These are phyloP conservation scores for Pterocles orientalis DNA, from an alignment of 2,113 vertebrate species.

Conservation along the genomic window DNA sequence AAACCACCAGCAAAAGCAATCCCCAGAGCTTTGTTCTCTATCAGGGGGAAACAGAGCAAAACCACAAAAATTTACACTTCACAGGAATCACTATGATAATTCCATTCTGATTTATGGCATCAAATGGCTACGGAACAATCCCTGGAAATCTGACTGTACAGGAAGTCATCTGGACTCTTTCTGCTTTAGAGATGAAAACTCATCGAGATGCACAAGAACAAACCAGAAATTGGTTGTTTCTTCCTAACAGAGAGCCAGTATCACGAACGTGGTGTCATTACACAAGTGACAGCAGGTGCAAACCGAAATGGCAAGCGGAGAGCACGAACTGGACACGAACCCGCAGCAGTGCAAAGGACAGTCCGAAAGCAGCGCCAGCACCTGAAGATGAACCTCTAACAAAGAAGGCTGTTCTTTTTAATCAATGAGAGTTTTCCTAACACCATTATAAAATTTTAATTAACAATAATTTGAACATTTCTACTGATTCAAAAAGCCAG, in stretches of 20 bases:
- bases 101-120: neutral
- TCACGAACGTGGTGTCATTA: accelerated
- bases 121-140: neutral
- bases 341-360: neutral
- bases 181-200: neutral
- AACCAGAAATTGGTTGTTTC: accelerated
- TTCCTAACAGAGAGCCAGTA: accelerated
- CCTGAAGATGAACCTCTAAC: accelerated
- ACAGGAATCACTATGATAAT: neutral
- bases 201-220: neutral
- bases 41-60: slow-evolving; percentile 43
- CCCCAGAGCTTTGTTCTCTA: slow-evolving; percentile 57
- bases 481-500: neutral
- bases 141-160: slow-evolving; percentile 26
- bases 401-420: neutral
- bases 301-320: neutral
- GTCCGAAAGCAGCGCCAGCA: neutral
- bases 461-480: accelerated
- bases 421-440: neutral
- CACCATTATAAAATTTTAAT: accelerated
- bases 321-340: neutral
- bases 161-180: neutral
- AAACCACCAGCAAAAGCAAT: slow-evolving; percentile 44
- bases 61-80: slow-evolving; percentile 58
- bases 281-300: neutral